Evolutionary conservation across 2,888 invertebrate genomes (phyloP), one percentile per base, ranked within the genome.

Genomic region (Hipparchia semele): DNA sequence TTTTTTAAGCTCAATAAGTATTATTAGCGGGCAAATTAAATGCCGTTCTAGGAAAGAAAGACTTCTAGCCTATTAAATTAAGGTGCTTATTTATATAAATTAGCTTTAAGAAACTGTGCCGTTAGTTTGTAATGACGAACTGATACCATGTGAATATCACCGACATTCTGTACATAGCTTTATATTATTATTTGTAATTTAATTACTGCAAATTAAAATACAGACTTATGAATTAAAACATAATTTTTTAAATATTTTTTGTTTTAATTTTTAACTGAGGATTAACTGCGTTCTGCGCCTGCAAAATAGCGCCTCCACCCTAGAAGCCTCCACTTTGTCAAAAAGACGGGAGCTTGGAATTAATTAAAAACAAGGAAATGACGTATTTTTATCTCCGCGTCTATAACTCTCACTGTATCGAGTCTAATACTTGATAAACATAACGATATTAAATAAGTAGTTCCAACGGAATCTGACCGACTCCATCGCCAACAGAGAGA

Each of bases 41-140:
- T 86, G 90, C 90, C 89, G 84, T 82, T 87, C 85, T 89, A 90
- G 89, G 87, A 88, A 88, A 86, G 88, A 91, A 92, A 92, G 91
- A 91, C 92, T 92, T 91, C 86, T 89, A 88, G 88, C 85, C 80
- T 84, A 79, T 87, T 84, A 84, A 64, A 84, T 82, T 90, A 86
- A 83, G 85, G 86, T 87, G 88, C 89, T 87, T 90, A 90, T 90
- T 91, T 90, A 90, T 89, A 80, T 87, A 84, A 81, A 80, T 81
- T 84, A 81, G 87, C 80, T 83, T 81, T 77, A 74, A 74, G 84
- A 81, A 78, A 80, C 85, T 81, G 86, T 90, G 90, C 88, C 89
- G 87, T 87, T 90, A 91, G 85, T 84, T 87, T 80, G 83, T 78
- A 77, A 81, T 39, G 39, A 39, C 75, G 89, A 90, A 91, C 90